Base-by-base conservation (phyloP, 2,113 vertebrate genomes). In the Anas platyrhynchos region DNA sequence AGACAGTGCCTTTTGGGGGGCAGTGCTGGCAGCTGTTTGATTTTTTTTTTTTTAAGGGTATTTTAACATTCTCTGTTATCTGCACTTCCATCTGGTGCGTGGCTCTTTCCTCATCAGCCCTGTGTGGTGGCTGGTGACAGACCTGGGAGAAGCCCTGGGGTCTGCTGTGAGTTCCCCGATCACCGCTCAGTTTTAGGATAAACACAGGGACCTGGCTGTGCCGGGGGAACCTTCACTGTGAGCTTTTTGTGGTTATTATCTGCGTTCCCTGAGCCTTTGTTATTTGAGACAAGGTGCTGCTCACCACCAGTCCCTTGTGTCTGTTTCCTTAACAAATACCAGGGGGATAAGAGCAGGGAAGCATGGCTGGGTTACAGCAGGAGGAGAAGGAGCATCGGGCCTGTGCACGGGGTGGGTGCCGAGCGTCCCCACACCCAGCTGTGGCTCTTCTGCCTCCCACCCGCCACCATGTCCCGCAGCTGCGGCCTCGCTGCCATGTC, bases 381-480 rank as follows among this genome's bases (percentile, higher is more conserved):
- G 41, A 46, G 62, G 36, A 41, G 26, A 27, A 38, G 38, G 62
- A 27, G 26, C 50, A 26, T 4, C 4, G 7, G 50, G 50, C 21
- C 50, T 13, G 22, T 50, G 50, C 23, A 50, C 3, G 22, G 50
- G 34, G 2, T 18, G 71, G 63, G 48, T 0, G 1, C 50, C 18
- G 26, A 22, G 25, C 11, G 3, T 36, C 66, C 41, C 15, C 11
- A 9, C 4, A 20, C n/a, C 4, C 16, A 38, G 9, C 36, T 16
- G 50, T 25, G 50, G 50, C 50, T 11, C 59, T 38, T 38, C 41
- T 46, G 55, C 12, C 8, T 32, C 26, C 5, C 8, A 6, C 11
- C 27, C 0, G 10, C 21, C 32, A 10, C 41, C 1, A 2, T 6
- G 1, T 31, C 18, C 77, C 0, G 2, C 38, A 11, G 34, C 44